Evolutionary conservation across 2,113 vertebrate species (phyloP).

Genomic region (Castor canadensis): DNA sequence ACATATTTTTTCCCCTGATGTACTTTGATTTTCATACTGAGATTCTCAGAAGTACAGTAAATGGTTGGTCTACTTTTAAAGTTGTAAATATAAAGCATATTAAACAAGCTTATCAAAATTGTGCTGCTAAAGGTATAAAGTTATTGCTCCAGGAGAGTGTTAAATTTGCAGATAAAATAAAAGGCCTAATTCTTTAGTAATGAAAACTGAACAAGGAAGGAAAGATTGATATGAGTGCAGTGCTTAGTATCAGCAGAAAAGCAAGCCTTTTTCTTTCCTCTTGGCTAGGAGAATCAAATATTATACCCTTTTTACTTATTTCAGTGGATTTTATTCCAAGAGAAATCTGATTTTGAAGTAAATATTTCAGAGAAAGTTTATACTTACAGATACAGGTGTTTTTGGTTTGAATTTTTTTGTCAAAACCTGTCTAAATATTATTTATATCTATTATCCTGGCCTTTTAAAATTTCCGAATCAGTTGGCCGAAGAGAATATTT

Average conservation of each 20-base stretch:
- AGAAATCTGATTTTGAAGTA: conserved; percentile 54
- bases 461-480: conserved; percentile 28
- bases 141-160: conserved; percentile 33
- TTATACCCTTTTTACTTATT: neutral
- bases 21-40: conserved; percentile 35
- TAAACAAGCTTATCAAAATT: conserved; percentile 1
- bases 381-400: neutral
- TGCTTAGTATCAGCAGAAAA: neutral
- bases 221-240: neutral
- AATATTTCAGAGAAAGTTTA: neutral
- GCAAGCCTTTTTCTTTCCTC: neutral
- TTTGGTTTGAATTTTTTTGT: neutral
- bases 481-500: neutral
- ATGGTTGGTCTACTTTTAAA: conserved; percentile 26
- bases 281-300: neutral
- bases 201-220: conserved; percentile 31
- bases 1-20: too few species aligned
- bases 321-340: conserved; percentile 47
- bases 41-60: conserved; percentile 36
- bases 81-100: conserved; percentile 19
- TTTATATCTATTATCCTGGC: neutral
- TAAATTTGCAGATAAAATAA: conserved; percentile 1
- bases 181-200: conserved; percentile 15
- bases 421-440: neutral
- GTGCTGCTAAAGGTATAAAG: conserved; percentile 23